Conservation (phyloP, 2,113 vertebrate genomes). For the Myxocyprinus asiaticus region DNA sequence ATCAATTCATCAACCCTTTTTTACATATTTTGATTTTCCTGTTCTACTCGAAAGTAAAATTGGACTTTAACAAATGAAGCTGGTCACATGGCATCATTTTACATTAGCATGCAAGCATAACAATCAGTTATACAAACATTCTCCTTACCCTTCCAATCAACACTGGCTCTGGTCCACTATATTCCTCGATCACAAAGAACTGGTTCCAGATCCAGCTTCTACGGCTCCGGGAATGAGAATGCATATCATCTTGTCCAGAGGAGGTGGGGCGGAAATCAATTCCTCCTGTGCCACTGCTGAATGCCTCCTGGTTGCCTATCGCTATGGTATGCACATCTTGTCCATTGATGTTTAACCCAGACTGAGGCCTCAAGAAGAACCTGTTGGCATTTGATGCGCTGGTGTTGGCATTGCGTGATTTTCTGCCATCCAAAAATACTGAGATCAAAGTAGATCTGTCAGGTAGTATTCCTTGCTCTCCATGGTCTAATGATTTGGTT, state of each 20-base stretch:
- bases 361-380: not conserved
- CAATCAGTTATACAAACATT: not conserved
- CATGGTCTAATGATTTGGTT: not conserved
- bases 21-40: too few relatives aligned
- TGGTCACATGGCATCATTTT: not conserved
- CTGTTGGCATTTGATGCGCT: not conserved
- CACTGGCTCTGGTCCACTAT: slow-evolving; percentile 87
- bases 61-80: too few relatives aligned
- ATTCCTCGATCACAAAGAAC: slow-evolving; percentile 94
- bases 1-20: too few relatives aligned
- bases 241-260: slow-evolving; percentile 29
- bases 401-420: not conserved
- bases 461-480: not conserved
- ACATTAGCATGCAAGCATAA: not conserved
- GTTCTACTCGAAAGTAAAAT: too few relatives aligned
- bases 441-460: not conserved
- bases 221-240: slow-evolving; percentile 68
- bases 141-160: slow-evolving; percentile 88
- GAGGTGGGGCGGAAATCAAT: slow-evolving; percentile 39
- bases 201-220: slow-evolving; percentile 96
- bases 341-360: not conserved
- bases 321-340: slow-evolving; percentile 13
- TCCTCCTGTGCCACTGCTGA: slow-evolving; percentile 41
- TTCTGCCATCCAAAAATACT: not conserved
- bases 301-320: slow-evolving; percentile 29